Percentiles rank a stretch among this genome's conserved stretches.
phyloP scores from a whole-genome alignment of 2,113 vertebrate species.

The Hylia prasina region DNA sequence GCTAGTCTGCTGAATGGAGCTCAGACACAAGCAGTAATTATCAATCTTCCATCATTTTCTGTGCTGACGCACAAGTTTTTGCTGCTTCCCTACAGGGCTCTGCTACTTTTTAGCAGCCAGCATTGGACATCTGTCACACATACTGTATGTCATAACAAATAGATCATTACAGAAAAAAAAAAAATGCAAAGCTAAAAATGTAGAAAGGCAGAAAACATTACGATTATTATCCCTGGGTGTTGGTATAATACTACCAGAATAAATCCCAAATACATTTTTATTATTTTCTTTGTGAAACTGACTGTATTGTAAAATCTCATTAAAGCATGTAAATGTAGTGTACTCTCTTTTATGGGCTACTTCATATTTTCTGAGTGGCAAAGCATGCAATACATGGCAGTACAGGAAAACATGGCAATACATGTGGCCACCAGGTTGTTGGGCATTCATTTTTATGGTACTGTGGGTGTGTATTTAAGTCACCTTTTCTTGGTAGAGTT shows the following conservation, averaged over 20 bases:
- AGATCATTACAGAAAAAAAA: conserved; percentile 60
- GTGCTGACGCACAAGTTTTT: conserved; percentile 41
- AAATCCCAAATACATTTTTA: conserved; percentile 32
- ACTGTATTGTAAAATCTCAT: conserved; percentile 23
- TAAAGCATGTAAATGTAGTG: conserved; percentile 11
- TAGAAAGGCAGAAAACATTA: conserved; percentile 38
- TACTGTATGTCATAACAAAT: conserved; percentile 70
- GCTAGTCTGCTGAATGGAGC: neutral
- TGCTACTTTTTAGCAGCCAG: conserved; percentile 62
- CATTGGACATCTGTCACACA: conserved; percentile 71
- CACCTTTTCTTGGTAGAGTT: neutral
- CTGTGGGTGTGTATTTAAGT: neutral
- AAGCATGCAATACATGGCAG: neutral
- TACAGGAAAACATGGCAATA: neutral
- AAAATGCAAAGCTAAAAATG: conserved; percentile 25
- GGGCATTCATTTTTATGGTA: neutral
- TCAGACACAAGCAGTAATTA: neutral
- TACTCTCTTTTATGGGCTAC: neutral
- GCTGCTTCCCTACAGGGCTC: conserved; percentile 51
- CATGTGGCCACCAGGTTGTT: neutral
- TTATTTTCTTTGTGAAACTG: conserved; percentile 48
- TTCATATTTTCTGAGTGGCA: conserved; percentile 6
- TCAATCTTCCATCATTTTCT: conserved; percentile 27
- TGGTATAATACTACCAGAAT: conserved; percentile 39
- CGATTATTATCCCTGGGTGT: neutral